These are phyloP conservation scores for Dromococcyx pavoninus DNA, from an alignment of 2,797 vertebrate species.

Conservation along the genomic window DNA sequence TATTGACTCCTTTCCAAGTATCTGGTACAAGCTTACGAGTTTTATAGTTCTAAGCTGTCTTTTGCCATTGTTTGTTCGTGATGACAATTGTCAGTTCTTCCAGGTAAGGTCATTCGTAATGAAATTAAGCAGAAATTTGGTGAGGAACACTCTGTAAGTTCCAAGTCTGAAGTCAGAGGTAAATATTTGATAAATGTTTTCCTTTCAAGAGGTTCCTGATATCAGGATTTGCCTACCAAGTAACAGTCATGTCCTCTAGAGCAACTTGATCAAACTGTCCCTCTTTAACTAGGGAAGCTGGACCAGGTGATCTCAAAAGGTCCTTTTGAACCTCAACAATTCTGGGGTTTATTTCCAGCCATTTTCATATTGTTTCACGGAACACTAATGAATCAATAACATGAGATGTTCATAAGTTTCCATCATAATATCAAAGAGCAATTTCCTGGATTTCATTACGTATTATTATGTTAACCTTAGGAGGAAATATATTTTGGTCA, in stretches of 20 bases:
- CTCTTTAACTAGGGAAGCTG: not conserved
- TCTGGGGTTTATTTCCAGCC: not conserved
- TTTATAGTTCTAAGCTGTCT: not conserved
- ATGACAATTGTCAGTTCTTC: not conserved
- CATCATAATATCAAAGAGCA: not conserved
- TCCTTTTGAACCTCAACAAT: accelerated
- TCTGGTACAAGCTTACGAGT: not conserved
- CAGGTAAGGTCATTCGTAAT: not conserved
- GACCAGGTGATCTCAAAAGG: not conserved
- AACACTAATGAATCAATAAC: not conserved
- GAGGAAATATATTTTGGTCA: not conserved
- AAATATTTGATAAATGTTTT: not conserved
- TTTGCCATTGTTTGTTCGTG: not conserved
- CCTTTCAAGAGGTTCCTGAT: accelerated
- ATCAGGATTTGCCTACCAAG: not conserved
- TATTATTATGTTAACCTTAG: not conserved
- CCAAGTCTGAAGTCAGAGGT: not conserved
- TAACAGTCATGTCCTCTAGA: not conserved
- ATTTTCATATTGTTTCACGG: not conserved
- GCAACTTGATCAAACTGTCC: not conserved
- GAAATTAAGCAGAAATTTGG: not conserved
- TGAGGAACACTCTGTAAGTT: not conserved
- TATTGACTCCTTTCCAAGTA: not conserved
- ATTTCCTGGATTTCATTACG: not conserved
- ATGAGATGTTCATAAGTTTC: not conserved